phyloP scores from a whole-genome alignment of 2,888 invertebrate genomes.

The Agonum fuliginosum region DNA sequence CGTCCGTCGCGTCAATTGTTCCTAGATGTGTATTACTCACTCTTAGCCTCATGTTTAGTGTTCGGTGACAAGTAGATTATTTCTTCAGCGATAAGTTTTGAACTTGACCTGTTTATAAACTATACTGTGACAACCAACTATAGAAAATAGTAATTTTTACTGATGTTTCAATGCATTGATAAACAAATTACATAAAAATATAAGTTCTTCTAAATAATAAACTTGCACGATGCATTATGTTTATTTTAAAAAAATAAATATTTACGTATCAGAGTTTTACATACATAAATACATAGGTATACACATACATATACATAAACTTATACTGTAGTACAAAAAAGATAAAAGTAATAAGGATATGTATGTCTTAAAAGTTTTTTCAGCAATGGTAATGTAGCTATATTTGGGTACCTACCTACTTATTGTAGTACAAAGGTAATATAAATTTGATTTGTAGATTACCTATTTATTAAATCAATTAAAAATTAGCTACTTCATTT shows the following conservation, averaged over 20 bases:
- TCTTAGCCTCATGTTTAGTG: background rate
- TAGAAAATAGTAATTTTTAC: conserved; percentile 41
- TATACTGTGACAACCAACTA: conserved; percentile 10
- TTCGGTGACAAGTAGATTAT: conserved; percentile 54
- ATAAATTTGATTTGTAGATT: no score
- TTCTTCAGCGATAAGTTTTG: background rate
- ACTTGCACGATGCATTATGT: background rate
- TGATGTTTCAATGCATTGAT: background rate
- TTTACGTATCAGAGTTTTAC: background rate
- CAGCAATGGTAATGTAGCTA: no score
- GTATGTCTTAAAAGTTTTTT: no score
- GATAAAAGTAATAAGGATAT: no score
- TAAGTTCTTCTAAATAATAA: background rate
- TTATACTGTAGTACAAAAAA: no score
- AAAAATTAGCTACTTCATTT: no score
- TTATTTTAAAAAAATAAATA: background rate
- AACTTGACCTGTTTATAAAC: conserved; percentile 19
- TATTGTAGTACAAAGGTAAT: no score
- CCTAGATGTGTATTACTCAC: background rate
- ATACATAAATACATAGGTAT: no score
- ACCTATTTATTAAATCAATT: no score
- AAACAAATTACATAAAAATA: background rate
- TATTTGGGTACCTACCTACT: no score
- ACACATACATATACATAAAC: no score
- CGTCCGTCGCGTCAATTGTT: background rate